Evolutionary conservation across 1,140 invertebrate species (phyloP), one percentile per base, ranked within the genome.

Genomic region (Lutraria rhynchaena): DNA sequence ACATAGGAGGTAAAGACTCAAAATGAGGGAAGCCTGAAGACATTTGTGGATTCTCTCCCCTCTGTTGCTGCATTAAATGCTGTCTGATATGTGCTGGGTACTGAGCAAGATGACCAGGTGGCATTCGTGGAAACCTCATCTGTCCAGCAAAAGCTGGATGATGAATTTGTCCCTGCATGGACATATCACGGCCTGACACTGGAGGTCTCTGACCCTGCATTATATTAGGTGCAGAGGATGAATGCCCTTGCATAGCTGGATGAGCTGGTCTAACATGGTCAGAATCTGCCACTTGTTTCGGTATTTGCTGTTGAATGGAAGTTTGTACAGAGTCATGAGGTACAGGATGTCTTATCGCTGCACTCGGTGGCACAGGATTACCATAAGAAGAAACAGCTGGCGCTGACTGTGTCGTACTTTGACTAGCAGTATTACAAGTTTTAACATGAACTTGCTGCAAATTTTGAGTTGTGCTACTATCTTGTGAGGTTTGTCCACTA

Each of bases 1-100:
- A 33, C 71, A 80, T 80, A 3, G 76, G 76, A 55, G 76, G 76
- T 44, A 73, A n/a, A 7, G 35, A 22, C 13, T 69, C 65, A 70
- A 58, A 80, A 46, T 33, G 46, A 17, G 24, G 65, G 24, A 69
- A 70, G 7, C 51, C 65, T 29, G 49, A 37, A 13, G 76, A 61
- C 15, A 75, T 37, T 19, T 58, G 33, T 46, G 76, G 63, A 35
- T 41, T 24, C 24, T 60, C 76, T 15, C 53, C 60, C 24, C 76
- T 80, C 31, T 44, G 55, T 27, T 60, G 55, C 24, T 63, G 75
- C 27, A 70, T 60, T 7, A 80, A n/a, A 9, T 69, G 76, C 15
- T 41, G 37, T 58, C 65, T 57, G 49, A 58, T 33, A 7, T 80
- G 76, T 22, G 31, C 31, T 33, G 35, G 63, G 24, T 67, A 67